Percentiles rank a stretch among this genome's conserved stretches.
phyloP scores from a whole-genome alignment of 2,113 vertebrate genomes.

The Heloderma charlesbogerti region DNA sequence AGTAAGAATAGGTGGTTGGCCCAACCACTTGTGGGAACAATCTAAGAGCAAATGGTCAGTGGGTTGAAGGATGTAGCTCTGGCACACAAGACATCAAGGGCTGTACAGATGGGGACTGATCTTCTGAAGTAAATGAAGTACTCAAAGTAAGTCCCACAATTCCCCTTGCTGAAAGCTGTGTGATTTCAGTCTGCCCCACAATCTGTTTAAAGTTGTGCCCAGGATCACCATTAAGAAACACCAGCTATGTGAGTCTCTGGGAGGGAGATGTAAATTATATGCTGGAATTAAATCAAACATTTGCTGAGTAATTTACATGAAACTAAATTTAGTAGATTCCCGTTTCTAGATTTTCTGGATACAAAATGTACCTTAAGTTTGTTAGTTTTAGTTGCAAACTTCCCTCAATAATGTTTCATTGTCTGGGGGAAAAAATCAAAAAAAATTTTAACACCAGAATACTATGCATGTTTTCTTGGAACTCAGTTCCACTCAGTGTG shows the following conservation, averaged over 20 bases:
- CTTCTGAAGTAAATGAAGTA: constrained; percentile 28
- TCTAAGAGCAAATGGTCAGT: constrained; percentile 1
- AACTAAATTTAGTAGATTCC: background rate
- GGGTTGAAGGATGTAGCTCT: constrained; percentile 1
- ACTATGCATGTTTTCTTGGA: too few species aligned
- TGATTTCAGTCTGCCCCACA: constrained; percentile 36
- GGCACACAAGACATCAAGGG: background rate
- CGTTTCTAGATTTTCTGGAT: background rate
- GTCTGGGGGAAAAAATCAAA: too few species aligned
- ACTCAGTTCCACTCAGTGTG: too few species aligned
- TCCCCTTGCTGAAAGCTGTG: background rate
- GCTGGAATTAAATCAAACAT: background rate
- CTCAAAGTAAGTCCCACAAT: background rate
- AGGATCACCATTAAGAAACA: background rate
- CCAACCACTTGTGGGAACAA: background rate
- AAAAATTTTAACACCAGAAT: background rate
- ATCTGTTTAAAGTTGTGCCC: background rate
- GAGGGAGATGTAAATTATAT: background rate
- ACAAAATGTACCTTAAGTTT: background rate
- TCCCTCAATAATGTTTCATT: background rate
- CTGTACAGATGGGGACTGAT: background rate
- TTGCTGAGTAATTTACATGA: background rate
- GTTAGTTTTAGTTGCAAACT: background rate
- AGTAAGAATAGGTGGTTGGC: constrained; percentile 5
- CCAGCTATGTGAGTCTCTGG: background rate